phyloP scores from a whole-genome alignment of 2,797 vertebrate genomes.

The Delichon dasypus region DNA sequence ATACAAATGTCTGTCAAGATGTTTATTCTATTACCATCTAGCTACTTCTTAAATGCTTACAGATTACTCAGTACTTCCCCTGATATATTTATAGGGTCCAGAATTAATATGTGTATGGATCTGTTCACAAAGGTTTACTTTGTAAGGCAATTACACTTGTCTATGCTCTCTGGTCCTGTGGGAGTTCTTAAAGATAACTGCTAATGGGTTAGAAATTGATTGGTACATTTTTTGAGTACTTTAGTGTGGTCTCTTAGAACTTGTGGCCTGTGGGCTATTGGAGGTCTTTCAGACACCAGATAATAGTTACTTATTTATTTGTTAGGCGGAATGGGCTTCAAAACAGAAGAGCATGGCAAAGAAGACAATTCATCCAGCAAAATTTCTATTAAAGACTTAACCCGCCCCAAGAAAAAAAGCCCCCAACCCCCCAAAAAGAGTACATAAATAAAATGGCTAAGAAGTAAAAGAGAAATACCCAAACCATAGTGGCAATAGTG shows the following conservation, averaged over 20 bases:
- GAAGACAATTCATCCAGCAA: neutral
- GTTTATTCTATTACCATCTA: neutral
- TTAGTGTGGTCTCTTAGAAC: neutral
- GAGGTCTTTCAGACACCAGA: neutral
- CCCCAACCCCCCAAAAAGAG: fast-evolving
- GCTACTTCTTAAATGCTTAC: neutral
- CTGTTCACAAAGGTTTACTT: neutral
- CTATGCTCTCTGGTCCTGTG: neutral
- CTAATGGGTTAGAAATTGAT: conserved; percentile 30
- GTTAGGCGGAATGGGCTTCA: neutral
- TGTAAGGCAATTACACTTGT: neutral
- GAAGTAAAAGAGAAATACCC: neutral
- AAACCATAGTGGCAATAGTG: neutral
- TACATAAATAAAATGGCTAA: neutral
- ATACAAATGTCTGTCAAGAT: neutral
- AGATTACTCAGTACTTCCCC: neutral
- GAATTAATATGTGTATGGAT: neutral
- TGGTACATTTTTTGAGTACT: neutral
- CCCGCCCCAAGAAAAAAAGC: neutral
- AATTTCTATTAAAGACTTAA: neutral
- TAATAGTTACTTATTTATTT: neutral
- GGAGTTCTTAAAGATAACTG: conserved; percentile 25
- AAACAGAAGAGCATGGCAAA: neutral
- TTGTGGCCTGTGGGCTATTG: neutral
- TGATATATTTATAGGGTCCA: neutral